Percentiles rank a stretch among this genome's conserved stretches.
Conservation (phyloP, 2,888 invertebrate species). For the Cerastis rubricosa region DNA sequence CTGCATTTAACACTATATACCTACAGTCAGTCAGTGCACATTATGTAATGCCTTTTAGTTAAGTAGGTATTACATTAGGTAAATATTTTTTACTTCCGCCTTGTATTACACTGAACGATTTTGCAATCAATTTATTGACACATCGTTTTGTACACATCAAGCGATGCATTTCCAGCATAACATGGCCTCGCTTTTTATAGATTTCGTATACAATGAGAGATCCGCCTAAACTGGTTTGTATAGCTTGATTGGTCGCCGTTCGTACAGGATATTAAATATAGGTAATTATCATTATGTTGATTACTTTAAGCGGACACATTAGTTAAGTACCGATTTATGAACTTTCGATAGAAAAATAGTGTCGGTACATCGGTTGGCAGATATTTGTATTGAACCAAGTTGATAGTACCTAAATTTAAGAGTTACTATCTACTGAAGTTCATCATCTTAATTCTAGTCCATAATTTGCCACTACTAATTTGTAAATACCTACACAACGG, state of each 20-base stretch:
- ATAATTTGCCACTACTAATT: too few species aligned
- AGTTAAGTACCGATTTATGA: conserved; percentile 1
- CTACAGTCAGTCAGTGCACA: neutral
- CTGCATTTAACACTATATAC: neutral
- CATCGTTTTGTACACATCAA: neutral
- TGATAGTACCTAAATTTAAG: too few species aligned
- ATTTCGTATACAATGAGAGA: too few species aligned
- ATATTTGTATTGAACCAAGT: too few species aligned
- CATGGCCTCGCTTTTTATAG: too few species aligned
- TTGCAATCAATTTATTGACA: conserved; percentile 42
- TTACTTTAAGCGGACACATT: conserved; percentile 2
- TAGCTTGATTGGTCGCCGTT: too few species aligned
- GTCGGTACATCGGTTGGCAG: too few species aligned
- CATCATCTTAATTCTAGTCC: too few species aligned
- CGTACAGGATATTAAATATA: conserved; percentile 21
- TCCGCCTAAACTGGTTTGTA: too few species aligned
- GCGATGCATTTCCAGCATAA: too few species aligned
- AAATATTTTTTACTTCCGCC: conserved; percentile 58
- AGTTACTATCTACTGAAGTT: too few species aligned
- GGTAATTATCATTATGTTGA: conserved; percentile 17
- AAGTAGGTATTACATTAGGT: conserved; percentile 40
- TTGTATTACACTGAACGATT: conserved; percentile 45
- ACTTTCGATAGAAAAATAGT: neutral
- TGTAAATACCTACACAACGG: too few species aligned
- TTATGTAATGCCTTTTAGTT: conserved; percentile 47